Conservation (phyloP, 2,888 invertebrate genomes). For the Latrodectus elegans region DNA sequence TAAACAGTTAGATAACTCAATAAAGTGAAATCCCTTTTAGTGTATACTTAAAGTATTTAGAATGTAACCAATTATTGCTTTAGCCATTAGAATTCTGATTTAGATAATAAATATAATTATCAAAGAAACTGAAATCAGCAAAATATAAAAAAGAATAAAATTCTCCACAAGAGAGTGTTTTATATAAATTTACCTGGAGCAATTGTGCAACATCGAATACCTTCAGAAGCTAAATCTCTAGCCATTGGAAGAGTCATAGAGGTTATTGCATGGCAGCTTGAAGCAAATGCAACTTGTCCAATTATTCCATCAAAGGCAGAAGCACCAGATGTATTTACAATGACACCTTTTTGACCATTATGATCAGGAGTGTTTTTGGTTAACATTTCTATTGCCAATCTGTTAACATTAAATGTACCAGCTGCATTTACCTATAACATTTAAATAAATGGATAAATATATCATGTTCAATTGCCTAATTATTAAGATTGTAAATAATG, state of each 20-base stretch:
- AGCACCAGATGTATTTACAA: slow-evolving; percentile 95
- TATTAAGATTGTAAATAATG: too few relatives aligned
- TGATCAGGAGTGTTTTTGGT: slow-evolving; percentile 79
- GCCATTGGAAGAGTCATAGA: slow-evolving; percentile 97
- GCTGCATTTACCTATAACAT: slow-evolving; percentile 86
- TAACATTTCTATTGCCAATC: slow-evolving; percentile 88
- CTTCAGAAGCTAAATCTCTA: slow-evolving; percentile 86
- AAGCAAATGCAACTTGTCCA: slow-evolving; percentile 94
- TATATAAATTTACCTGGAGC: slow-evolving; percentile 81
- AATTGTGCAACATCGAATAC: slow-evolving; percentile 87
- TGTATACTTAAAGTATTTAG: neutral
- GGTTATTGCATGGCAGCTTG: slow-evolving; percentile 92
- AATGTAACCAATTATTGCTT: neutral
- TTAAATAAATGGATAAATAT: neutral
- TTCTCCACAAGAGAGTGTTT: neutral
- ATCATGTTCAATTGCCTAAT: too few relatives aligned
- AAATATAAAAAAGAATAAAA: neutral
- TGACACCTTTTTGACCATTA: slow-evolving; percentile 91
- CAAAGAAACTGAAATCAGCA: neutral
- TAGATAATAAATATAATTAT: neutral
- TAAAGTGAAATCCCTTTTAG: neutral
- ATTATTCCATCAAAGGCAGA: slow-evolving; percentile 97
- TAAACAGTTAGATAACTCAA: too few relatives aligned
- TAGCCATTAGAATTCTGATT: neutral
- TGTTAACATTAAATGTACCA: slow-evolving; percentile 95